Percentiles rank a stretch among this genome's conserved stretches.
These are phyloP conservation scores for Barbus barbus DNA, from an alignment of 2,113 vertebrate genomes.

Conservation along the genomic window DNA sequence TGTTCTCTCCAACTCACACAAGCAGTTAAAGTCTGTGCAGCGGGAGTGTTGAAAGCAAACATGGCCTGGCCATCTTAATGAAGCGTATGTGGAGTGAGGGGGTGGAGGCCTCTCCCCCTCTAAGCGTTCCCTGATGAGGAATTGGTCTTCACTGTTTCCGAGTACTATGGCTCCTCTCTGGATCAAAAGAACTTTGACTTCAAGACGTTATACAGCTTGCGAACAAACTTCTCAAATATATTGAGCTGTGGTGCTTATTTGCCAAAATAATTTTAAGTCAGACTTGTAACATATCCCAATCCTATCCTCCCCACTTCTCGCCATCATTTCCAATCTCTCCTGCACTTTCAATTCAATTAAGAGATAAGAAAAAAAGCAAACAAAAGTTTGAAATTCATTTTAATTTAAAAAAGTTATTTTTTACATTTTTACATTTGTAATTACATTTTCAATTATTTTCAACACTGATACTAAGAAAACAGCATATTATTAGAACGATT, in stretches of 20 bases:
- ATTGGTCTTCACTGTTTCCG: slow-evolving; percentile 20
- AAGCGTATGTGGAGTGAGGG: slow-evolving; percentile 51
- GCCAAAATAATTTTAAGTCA: neutral
- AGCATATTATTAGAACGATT: too few species aligned
- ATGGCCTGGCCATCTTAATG: slow-evolving; percentile 51
- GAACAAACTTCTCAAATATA: neutral
- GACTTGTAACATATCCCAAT: neutral
- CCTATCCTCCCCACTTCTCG: neutral
- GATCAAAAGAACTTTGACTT: slow-evolving; percentile 28
- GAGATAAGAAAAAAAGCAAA: neutral
- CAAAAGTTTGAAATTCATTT: neutral
- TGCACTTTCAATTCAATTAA: neutral
- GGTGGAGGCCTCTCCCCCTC: slow-evolving; percentile 33
- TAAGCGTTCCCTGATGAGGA: slow-evolving; percentile 54
- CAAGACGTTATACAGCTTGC: neutral
- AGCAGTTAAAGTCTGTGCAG: slow-evolving; percentile 12
- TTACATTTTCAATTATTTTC: too few species aligned
- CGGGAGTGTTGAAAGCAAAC: slow-evolving; percentile 36
- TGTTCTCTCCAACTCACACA: slow-evolving; percentile 17
- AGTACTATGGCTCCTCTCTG: slow-evolving; percentile 24
- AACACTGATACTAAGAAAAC: too few species aligned
- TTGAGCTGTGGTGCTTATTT: neutral
- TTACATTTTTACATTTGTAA: too few species aligned
- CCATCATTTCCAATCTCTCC: neutral
- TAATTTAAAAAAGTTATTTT: too few species aligned